These are phyloP conservation scores for Molossus molossus DNA, from an alignment of 2,797 vertebrate species.

Conservation along the genomic window DNA sequence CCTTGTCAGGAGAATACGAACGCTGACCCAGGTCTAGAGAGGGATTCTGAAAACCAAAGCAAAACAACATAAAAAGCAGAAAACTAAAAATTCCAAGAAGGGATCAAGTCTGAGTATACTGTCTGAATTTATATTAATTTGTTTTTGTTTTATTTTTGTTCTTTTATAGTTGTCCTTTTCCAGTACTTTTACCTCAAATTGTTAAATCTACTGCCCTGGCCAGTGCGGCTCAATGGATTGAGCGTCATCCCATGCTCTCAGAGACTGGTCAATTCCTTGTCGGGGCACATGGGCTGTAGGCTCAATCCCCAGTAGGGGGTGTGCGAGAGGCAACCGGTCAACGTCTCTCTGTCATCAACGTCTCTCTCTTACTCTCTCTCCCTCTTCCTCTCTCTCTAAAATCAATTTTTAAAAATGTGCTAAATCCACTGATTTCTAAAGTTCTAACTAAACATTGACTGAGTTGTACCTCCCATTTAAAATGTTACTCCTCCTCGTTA, in stretches of 20 bases:
- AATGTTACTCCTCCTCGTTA: background rate
- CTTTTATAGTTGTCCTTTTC: background rate
- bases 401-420: background rate
- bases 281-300: too few species aligned
- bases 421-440: slow-evolving; percentile 13
- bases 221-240: too few species aligned
- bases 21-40: background rate
- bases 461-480: slow-evolving; percentile 22
- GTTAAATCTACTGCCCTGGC: background rate
- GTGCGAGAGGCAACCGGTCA: too few species aligned
- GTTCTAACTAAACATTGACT: background rate
- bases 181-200: background rate
- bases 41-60: background rate
- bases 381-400: too few species aligned
- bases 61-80: slow-evolving; percentile 28
- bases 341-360: too few species aligned
- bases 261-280: too few species aligned
- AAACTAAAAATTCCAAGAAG: slow-evolving; percentile 30
- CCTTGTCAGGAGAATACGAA: background rate
- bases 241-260: too few species aligned
- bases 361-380: too few species aligned
- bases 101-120: background rate
- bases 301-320: too few species aligned
- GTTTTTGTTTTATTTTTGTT: background rate
- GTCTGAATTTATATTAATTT: background rate